Percentiles rank a stretch among this genome's conserved stretches.
phyloP scores from a whole-genome alignment of 2,888 invertebrate genomes.

The Andrena bucephala region DNA sequence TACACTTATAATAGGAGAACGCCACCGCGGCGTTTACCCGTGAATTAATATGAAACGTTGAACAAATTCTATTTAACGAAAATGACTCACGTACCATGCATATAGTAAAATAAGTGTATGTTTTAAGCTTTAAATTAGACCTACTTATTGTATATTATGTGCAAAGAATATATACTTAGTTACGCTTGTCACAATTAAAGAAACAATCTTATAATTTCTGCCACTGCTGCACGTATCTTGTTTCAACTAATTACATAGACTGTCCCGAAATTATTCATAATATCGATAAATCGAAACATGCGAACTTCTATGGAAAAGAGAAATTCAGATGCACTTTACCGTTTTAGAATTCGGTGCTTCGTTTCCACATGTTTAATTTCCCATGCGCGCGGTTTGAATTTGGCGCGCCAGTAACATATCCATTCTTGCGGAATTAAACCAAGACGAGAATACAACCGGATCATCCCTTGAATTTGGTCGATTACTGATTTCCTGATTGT shows the following conservation, averaged over 20 bases:
- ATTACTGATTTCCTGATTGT: neutral
- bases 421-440: neutral
- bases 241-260: neutral
- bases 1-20: neutral
- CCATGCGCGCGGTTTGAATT: neutral
- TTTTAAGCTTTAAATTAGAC: neutral
- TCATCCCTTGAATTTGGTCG: neutral
- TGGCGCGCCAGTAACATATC: neutral
- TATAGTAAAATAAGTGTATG: neutral
- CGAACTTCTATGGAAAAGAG: neutral
- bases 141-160: neutral
- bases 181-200: too few species aligned
- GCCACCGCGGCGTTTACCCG: neutral
- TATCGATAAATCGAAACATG: neutral
- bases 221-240: neutral
- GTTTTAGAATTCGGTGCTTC: neutral
- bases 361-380: neutral
- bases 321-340: neutral
- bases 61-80: neutral
- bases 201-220: neutral
- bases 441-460: neutral
- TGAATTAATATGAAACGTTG: neutral
- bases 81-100: neutral
- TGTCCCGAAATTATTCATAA: neutral
- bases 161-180: neutral